A percentile compares a stretch with the other conserved stretches of the same genome.
Conservation (phyloP, 2,888 invertebrate species). For the Acanthosoma haemorrhoidale region DNA sequence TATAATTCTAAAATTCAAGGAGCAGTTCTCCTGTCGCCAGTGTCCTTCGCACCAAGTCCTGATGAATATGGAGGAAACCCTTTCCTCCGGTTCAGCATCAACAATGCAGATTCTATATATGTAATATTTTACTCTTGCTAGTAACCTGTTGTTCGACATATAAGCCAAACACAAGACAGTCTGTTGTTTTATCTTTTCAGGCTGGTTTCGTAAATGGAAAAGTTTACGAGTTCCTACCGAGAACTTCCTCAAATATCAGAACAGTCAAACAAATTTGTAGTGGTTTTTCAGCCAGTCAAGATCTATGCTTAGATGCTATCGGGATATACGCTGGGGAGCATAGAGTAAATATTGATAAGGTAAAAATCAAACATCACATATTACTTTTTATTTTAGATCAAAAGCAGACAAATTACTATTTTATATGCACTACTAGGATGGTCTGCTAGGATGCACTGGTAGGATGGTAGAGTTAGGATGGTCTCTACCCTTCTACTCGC, state of each 20-base stretch:
- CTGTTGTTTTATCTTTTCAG: neutral
- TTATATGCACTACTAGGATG: no score
- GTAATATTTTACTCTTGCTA: neutral
- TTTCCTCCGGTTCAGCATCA: neutral
- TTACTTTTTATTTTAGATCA: no score
- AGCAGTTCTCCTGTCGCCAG: constrained; percentile 60
- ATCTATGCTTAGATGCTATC: constrained; percentile 5
- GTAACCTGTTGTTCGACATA: neutral
- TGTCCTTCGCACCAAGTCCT: constrained; percentile 46
- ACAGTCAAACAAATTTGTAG: neutral
- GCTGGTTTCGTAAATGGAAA: neutral
- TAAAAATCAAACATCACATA: no score
- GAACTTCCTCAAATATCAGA: neutral
- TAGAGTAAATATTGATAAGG: constrained; percentile 20
- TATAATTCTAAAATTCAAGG: constrained; percentile 58
- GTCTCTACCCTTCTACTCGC: no score
- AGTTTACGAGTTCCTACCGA: constrained; percentile 20
- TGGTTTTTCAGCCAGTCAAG: neutral
- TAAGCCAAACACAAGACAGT: neutral
- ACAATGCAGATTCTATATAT: neutral
- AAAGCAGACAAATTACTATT: no score
- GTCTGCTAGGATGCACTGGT: no score
- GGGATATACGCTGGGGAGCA: constrained; percentile 12
- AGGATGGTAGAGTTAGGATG: no score
- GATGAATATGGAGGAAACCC: neutral